A percentile compares a stretch with the other conserved stretches of the same genome.
These are phyloP conservation scores for Merluccius polli DNA, from an alignment of 2,797 vertebrate species.

Conservation along the genomic window DNA sequence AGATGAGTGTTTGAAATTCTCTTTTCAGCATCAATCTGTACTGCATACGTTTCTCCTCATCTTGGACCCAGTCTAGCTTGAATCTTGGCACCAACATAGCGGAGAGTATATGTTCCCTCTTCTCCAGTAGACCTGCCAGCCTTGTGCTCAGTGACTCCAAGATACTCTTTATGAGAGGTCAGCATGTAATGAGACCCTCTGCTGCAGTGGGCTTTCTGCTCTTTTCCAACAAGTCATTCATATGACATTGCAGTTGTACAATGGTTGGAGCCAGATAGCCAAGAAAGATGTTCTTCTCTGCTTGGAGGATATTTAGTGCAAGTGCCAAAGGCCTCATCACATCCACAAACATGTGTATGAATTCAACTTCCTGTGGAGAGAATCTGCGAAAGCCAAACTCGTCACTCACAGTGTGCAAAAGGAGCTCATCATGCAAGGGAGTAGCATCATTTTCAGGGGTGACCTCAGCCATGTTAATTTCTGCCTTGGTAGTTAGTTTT, in stretches of 20 bases:
- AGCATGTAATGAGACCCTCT: slow-evolving; percentile 23
- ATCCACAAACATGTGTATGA: slow-evolving; percentile 20
- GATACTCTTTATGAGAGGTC: slow-evolving; percentile 23
- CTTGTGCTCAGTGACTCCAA: slow-evolving; percentile 23
- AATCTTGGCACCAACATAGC: slow-evolving; percentile 18
- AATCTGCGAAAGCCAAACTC: slow-evolving; percentile 29
- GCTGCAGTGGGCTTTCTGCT: slow-evolving; percentile 20
- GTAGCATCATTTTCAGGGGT: slow-evolving; percentile 7
- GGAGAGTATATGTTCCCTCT: slow-evolving; percentile 22
- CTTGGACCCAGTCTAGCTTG: slow-evolving; percentile 19
- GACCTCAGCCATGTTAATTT: slow-evolving; percentile 6
- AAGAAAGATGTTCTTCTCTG: slow-evolving; percentile 2
- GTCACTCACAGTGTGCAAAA: slow-evolving; percentile 26
- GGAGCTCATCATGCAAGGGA: background rate
- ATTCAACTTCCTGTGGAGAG: slow-evolving; percentile 19
- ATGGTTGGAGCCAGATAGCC: slow-evolving; percentile 28
- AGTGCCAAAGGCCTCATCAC: slow-evolving; percentile 18
- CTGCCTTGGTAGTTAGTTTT: slow-evolving; percentile 22
- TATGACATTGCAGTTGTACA: slow-evolving; percentile 27
- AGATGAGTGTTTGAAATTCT: slow-evolving; percentile 24
- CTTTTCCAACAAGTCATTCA: slow-evolving; percentile 27
- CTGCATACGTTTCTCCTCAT: slow-evolving; percentile 11
- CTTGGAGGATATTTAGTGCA: slow-evolving; percentile 3
- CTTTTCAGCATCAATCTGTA: slow-evolving; percentile 20
- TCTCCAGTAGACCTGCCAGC: slow-evolving; percentile 15